These are phyloP conservation scores for Lordiphosa andalusiaca DNA, from an alignment of 2,888 invertebrate genomes.

Conservation along the genomic window DNA sequence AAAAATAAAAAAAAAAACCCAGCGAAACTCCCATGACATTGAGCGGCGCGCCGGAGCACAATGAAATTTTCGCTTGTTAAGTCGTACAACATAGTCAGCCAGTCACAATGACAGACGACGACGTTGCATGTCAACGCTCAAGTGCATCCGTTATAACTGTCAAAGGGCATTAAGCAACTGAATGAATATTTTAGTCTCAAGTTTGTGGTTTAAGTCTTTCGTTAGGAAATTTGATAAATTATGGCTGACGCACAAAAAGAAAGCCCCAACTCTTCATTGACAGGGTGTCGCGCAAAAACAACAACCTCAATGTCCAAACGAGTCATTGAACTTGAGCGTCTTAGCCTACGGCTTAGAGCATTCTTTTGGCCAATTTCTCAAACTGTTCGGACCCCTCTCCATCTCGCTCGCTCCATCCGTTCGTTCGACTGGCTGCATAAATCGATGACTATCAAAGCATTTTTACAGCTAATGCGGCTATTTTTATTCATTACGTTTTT, in stretches of 20 bases:
- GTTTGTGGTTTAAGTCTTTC: constrained; percentile 42
- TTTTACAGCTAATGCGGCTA: constrained; percentile 75
- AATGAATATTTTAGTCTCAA: constrained; percentile 5
- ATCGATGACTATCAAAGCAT: constrained; percentile 69
- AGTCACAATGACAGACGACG: constrained; percentile 49
- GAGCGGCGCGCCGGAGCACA: constrained; percentile 56
- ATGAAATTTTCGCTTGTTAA: constrained; percentile 52
- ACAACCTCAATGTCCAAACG: constrained; percentile 16
- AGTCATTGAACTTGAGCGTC: constrained; percentile 64
- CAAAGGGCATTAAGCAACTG: constrained; percentile 37
- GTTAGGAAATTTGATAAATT: constrained; percentile 36
- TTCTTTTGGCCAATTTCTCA: constrained; percentile 68
- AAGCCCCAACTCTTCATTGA: constrained; percentile 16
- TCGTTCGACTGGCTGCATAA: constrained; percentile 29
- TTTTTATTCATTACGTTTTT: constrained; percentile 74
- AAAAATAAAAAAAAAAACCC: constrained; percentile 5
- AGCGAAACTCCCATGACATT: constrained; percentile 73
- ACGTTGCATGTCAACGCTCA: constrained; percentile 55
- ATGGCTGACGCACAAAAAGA: constrained; percentile 24
- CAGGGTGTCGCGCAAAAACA: constrained; percentile 52
- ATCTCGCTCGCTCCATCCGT: constrained; percentile 10
- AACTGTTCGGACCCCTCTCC: constrained; percentile 23
- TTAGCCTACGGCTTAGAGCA: constrained; percentile 57
- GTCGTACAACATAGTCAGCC: constrained; percentile 9
- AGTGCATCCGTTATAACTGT: constrained; percentile 76